These are phyloP conservation scores for Drosophila meridiana DNA, from an alignment of 2,888 invertebrate genomes.

Conservation along the genomic window DNA sequence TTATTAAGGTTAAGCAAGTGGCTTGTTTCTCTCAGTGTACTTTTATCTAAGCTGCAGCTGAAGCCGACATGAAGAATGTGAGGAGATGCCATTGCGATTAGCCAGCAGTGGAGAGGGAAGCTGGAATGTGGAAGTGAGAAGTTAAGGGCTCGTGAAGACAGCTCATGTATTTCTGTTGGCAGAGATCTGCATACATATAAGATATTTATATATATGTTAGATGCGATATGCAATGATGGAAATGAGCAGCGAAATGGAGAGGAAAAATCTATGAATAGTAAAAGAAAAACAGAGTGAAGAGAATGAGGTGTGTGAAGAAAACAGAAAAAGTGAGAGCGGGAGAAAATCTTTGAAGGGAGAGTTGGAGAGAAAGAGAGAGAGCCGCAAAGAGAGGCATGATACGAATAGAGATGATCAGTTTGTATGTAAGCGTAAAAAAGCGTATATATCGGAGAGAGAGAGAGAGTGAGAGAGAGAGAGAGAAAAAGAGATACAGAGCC, in stretches of 20 bases:
- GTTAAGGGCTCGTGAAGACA: background rate
- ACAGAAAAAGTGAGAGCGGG: background rate
- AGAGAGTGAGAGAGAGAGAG: background rate
- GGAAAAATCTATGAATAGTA: background rate
- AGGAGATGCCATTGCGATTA: background rate
- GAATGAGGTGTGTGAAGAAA: too few species aligned
- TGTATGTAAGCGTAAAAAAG: too few species aligned
- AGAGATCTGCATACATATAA: background rate
- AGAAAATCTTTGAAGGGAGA: background rate
- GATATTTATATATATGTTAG: background rate
- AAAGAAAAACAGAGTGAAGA: background rate
- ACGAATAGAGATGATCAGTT: too few species aligned
- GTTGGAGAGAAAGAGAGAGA: too few species aligned
- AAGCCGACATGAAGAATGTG: background rate
- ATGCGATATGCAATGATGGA: background rate
- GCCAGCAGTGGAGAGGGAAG: background rate
- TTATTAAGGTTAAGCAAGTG: background rate
- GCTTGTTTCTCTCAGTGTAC: slow-evolving; percentile 7
- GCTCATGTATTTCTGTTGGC: background rate
- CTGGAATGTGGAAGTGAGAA: background rate
- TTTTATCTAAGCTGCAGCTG: background rate
- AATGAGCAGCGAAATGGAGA: background rate
- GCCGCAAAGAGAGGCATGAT: background rate
- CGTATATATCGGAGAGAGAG: too few species aligned
- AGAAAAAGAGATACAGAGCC: background rate